Conservation (phyloP, 30 jellyfish, hydroid and myxozoan genomes). For the Catostylus mosaicus region DNA sequence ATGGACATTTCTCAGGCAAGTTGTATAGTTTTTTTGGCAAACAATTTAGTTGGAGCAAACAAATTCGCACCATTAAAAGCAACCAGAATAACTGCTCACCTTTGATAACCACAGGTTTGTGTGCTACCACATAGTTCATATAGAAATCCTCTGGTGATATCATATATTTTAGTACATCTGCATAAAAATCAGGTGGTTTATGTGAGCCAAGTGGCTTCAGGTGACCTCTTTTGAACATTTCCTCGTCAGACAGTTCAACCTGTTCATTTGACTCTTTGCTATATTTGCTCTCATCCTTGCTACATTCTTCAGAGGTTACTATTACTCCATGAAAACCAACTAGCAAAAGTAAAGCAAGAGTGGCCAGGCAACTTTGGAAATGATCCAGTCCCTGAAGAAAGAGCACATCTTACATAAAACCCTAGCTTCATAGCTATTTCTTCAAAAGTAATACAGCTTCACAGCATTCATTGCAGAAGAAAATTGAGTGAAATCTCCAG, state of each 20-base stretch:
- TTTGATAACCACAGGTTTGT: slow-evolving; percentile 82
- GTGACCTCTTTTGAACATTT: slow-evolving; percentile 81
- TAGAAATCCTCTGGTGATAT: slow-evolving; percentile 88
- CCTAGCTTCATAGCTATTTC: no score
- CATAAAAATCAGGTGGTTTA: slow-evolving; percentile 67
- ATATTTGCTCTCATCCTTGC: slow-evolving; percentile 27
- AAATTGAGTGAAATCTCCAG: no score
- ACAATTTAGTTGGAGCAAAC: no score
- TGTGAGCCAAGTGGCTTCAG: slow-evolving; percentile 87
- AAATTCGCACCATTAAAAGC: no score
- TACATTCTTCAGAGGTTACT: slow-evolving; percentile 5
- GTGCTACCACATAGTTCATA: slow-evolving; percentile 80
- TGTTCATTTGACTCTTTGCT: slow-evolving; percentile 43
- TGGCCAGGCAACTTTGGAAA: no score
- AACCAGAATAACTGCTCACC: slow-evolving; percentile 32
- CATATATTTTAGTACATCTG: slow-evolving; percentile 77
- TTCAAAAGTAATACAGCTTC: no score
- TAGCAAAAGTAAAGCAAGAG: not conserved
- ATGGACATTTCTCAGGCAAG: no score
- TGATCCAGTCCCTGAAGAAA: no score
- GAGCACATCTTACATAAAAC: no score
- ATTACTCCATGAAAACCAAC: not conserved
- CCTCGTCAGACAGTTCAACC: slow-evolving; percentile 41
- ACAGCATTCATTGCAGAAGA: no score
- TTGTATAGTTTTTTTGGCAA: no score